Evolutionary conservation across 2,797 vertebrate species (phyloP).

Genomic region (Sebastes hubbsi): DNA sequence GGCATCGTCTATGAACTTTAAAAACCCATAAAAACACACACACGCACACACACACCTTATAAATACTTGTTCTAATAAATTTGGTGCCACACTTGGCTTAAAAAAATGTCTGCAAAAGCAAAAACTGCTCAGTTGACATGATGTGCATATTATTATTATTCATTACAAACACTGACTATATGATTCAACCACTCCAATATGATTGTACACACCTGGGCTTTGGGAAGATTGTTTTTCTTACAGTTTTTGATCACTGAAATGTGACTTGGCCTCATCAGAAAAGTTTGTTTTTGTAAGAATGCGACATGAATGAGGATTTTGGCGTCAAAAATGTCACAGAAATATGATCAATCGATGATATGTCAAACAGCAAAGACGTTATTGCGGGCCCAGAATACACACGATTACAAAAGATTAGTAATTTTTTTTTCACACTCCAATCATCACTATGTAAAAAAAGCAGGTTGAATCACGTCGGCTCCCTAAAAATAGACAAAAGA

Average conservation of each 20-base stretch:
- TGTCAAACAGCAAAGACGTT: conserved; percentile 66
- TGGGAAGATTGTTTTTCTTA: conserved; percentile 27
- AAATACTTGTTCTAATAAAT: conserved; percentile 80
- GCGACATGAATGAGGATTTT: conserved; percentile 47
- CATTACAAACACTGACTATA: conserved; percentile 70
- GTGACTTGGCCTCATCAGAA: conserved; percentile 55
- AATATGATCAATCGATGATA: conserved; percentile 58
- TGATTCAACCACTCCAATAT: conserved; percentile 55
- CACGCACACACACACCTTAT: conserved; percentile 62
- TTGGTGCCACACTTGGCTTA: conserved; percentile 66
- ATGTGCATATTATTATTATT: conserved; percentile 69
- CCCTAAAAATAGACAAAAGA: conserved; percentile 77
- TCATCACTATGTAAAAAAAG: conserved; percentile 69
- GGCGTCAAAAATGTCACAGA: conserved; percentile 57
- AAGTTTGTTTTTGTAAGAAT: conserved; percentile 33
- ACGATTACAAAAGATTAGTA: conserved; percentile 60
- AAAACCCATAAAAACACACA: conserved; percentile 66
- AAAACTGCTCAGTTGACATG: conserved; percentile 54
- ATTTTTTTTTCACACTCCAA: conserved; percentile 26
- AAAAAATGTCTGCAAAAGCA: conserved; percentile 65
- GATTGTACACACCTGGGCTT: conserved; percentile 60
- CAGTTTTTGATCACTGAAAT: conserved; percentile 37
- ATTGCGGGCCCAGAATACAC: conserved; percentile 71
- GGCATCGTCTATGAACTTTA: conserved; percentile 59
- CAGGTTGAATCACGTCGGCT: conserved; percentile 57